These are phyloP conservation scores for Typhlichthys subterraneus DNA, from an alignment of 2,797 vertebrate species.

Conservation along the genomic window DNA sequence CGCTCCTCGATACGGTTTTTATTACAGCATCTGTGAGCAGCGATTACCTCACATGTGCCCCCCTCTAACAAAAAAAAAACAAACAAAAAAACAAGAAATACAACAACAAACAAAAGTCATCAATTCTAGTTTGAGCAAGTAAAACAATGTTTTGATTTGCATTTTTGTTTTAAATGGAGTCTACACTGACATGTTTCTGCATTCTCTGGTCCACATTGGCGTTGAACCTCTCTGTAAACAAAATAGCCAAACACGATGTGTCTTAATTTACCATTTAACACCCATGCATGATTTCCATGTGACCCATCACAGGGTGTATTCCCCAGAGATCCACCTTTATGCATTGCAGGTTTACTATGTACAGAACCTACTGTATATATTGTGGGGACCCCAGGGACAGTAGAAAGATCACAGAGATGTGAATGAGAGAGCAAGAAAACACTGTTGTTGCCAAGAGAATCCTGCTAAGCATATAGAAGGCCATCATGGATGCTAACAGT, in stretches of 20 bases:
- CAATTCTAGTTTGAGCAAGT: conserved; percentile 24
- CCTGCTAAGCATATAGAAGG: conserved; percentile 44
- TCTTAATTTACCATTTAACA: conserved; percentile 9
- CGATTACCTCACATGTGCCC: conserved; percentile 97
- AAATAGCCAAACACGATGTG: neutral
- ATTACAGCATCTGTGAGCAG: conserved; percentile 99
- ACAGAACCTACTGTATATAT: too few species aligned
- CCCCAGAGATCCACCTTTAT: conserved; percentile 5
- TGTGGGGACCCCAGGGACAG: conserved; percentile 38
- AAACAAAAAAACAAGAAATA: conserved; percentile 43
- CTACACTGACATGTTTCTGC: neutral
- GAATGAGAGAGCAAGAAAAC: conserved; percentile 42
- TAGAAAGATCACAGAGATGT: conserved; percentile 49
- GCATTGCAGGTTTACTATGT: too few species aligned
- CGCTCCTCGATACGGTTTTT: conserved; percentile 98
- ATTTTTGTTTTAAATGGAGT: neutral
- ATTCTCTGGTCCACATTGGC: neutral
- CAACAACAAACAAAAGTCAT: conserved; percentile 28
- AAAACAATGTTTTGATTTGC: neutral
- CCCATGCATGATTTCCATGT: conserved; percentile 8
- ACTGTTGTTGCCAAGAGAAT: conserved; percentile 47
- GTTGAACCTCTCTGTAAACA: conserved; percentile 8
- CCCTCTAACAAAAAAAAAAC: conserved; percentile 82
- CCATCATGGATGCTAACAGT: conserved; percentile 64
- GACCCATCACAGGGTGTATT: conserved; percentile 22